phyloP scores from a whole-genome alignment of 2,888 invertebrate species.

The Clepsis dumicolana region DNA sequence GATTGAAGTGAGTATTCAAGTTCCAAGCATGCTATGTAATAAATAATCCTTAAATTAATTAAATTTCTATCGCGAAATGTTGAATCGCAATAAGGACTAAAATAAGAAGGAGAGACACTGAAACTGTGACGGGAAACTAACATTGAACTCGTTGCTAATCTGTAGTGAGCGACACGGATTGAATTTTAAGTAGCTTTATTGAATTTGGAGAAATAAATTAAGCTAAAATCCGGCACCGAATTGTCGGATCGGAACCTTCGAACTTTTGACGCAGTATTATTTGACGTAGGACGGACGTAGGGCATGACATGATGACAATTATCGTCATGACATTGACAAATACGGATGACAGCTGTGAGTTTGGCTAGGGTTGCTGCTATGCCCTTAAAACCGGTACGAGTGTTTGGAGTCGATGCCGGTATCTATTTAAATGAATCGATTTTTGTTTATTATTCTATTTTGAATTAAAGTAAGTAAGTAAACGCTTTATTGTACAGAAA shows the following conservation, averaged over 20 bases:
- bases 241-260: slow-evolving; percentile 57
- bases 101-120: slow-evolving; percentile 24
- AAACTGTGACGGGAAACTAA: slow-evolving; percentile 32
- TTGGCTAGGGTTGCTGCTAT: not conserved
- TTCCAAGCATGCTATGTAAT: slow-evolving; percentile 46
- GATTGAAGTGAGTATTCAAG: slow-evolving; percentile 10
- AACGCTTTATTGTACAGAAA: no score
- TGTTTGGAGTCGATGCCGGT: no score
- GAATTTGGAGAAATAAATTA: slow-evolving; percentile 22
- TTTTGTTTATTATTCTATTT: no score
- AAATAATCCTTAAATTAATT: slow-evolving; percentile 40
- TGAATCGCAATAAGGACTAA: slow-evolving; percentile 11
- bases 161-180: slow-evolving; percentile 13
- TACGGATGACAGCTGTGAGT: not conserved
- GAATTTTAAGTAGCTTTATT: slow-evolving; percentile 14
- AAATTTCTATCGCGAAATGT: slow-evolving; percentile 21
- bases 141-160: slow-evolving; percentile 32
- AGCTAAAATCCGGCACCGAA: slow-evolving; percentile 31
- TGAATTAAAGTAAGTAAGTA: no score
- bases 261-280: slow-evolving; percentile 56
- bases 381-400: not conserved
- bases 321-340: not conserved
- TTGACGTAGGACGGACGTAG: not conserved
- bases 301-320: no score
- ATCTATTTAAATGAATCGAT: no score